Conservation (phyloP, 2,888 invertebrate species). For the Argyra leucocephala region DNA sequence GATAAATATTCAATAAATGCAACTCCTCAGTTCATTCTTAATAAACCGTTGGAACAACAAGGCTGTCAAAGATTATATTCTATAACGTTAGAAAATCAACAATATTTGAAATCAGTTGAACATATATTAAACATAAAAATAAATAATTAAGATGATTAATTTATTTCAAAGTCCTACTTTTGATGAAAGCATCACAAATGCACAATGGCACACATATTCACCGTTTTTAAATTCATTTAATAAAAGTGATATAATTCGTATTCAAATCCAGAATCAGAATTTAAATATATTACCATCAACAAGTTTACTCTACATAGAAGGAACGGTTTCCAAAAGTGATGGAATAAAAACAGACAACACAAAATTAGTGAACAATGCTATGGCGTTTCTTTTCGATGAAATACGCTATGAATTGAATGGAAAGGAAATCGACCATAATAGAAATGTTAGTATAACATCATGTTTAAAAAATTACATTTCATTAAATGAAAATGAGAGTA, state of each 20-base stretch:
- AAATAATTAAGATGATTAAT: constrained; percentile 23
- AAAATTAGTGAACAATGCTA: constrained; percentile 26
- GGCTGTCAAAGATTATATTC: no score
- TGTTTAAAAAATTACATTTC: constrained; percentile 34
- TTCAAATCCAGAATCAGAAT: constrained; percentile 31
- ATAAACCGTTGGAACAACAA: no score
- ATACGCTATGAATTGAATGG: constrained; percentile 33
- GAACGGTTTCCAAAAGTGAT: constrained; percentile 19
- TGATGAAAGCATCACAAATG: constrained; percentile 24
- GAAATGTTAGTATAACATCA: constrained; percentile 32
- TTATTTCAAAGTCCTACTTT: constrained; percentile 15
- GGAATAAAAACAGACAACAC: constrained; percentile 20
- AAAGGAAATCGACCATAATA: constrained; percentile 29
- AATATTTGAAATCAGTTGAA: constrained; percentile 20
- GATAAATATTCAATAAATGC: constrained; percentile 10
- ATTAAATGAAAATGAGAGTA: constrained; percentile 26
- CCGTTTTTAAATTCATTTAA: constrained; percentile 25
- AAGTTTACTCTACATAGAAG: constrained; percentile 27
- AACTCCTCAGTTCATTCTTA: no score
- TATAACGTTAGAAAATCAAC: constrained; percentile 17
- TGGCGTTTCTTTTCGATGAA: constrained; percentile 29
- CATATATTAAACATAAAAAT: constrained; percentile 21
- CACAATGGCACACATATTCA: constrained; percentile 27
- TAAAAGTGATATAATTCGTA: constrained; percentile 32
- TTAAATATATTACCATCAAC: constrained; percentile 28